Evolutionary conservation across 2,888 invertebrate species (phyloP).

Genomic region (Drosophila infuscata): DNA sequence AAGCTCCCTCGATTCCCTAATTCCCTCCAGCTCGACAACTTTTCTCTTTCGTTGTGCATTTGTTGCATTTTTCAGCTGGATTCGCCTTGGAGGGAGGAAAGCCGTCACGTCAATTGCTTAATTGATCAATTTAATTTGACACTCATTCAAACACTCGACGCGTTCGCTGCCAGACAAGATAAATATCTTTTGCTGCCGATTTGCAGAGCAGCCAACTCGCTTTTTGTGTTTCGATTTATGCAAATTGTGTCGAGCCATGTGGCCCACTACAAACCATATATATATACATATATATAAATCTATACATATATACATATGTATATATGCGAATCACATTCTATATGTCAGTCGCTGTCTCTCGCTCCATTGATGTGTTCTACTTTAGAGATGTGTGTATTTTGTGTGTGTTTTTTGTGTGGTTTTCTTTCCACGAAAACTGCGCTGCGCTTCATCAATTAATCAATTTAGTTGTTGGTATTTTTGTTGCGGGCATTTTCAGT

Average conservation of each 20-base stretch:
- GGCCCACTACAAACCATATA: constrained; percentile 48
- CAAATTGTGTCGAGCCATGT: constrained; percentile 74
- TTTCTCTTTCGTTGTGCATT: constrained; percentile 24
- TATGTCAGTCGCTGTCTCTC: constrained; percentile 9
- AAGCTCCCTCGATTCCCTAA: constrained; percentile 4
- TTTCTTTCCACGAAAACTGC: constrained; percentile 63
- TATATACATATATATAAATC: not conserved
- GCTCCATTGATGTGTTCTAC: constrained; percentile 43
- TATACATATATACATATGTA: constrained; percentile 12
- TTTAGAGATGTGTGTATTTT: constrained; percentile 35
- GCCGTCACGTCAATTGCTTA: constrained; percentile 77
- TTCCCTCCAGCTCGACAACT: not conserved
- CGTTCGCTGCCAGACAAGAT: constrained; percentile 58
- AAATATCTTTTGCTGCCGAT: constrained; percentile 76
- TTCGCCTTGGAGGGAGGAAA: constrained; percentile 1
- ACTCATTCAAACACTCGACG: constrained; percentile 75
- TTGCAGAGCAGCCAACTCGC: constrained; percentile 59
- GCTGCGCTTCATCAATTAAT: constrained; percentile 75
- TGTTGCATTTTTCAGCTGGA: constrained; percentile 45
- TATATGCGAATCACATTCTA: constrained; percentile 19
- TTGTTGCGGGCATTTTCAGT: constrained; percentile 48
- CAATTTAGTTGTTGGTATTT: constrained; percentile 69
- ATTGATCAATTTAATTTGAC: constrained; percentile 83
- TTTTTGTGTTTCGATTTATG: constrained; percentile 79
- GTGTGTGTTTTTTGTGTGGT: constrained; percentile 11